Percentiles rank a stretch among this genome's conserved stretches.
Evolutionary conservation across 1,140 invertebrate species (phyloP).

Genomic region (Drosophila melanica): DNA sequence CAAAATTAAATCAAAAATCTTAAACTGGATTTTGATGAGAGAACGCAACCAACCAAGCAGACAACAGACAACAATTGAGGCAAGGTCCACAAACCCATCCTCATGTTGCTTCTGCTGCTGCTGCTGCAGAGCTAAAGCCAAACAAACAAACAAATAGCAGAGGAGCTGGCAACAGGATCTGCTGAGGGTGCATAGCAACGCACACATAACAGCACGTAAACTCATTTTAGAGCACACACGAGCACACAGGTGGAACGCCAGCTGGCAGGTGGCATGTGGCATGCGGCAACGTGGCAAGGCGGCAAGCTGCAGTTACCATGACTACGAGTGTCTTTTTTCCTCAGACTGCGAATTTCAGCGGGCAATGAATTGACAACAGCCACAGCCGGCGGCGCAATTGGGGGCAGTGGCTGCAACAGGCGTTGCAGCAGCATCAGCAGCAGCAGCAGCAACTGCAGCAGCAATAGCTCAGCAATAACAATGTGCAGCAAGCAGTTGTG

Average conservation of each 20-base stretch:
- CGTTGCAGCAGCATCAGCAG: neutral
- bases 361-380: constrained; percentile 35
- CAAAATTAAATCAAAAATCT: constrained; percentile 80
- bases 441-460: constrained; percentile 1
- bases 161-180: constrained; percentile 14
- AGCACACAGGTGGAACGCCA: constrained; percentile 10
- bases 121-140: constrained; percentile 53
- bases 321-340: constrained; percentile 51
- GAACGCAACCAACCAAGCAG: constrained; percentile 32
- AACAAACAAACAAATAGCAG: constrained; percentile 62
- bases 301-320: constrained; percentile 56
- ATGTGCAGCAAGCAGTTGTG: constrained; percentile 37
- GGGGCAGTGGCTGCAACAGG: neutral
- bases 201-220: constrained; percentile 54
- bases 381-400: neutral
- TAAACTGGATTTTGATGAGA: constrained; percentile 79
- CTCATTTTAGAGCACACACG: constrained; percentile 62
- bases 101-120: constrained; percentile 25
- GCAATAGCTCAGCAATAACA: constrained; percentile 17
- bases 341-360: constrained; percentile 34
- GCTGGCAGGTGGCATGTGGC: constrained; percentile 2
- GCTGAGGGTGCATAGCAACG: constrained; percentile 30
- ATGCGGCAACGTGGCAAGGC: constrained; percentile 3
- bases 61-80: constrained; percentile 67
- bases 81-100: constrained; percentile 17